A percentile compares a stretch with the other conserved stretches of the same genome.
These are phyloP conservation scores for Thereva nobilitata DNA, from an alignment of 2,888 invertebrate species.

Conservation along the genomic window DNA sequence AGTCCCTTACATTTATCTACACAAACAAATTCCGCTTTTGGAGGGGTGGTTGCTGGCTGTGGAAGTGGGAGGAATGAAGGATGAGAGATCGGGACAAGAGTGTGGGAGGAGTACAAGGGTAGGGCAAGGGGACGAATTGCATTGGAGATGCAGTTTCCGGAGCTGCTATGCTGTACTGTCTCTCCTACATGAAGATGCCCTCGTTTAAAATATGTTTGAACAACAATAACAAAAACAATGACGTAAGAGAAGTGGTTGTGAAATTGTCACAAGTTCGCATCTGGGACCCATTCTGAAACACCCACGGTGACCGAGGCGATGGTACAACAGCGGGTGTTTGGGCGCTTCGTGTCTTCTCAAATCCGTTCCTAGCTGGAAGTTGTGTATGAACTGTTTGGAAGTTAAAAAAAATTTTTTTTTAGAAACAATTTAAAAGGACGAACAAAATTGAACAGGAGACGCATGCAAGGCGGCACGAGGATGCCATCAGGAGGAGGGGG, in stretches of 20 bases:
- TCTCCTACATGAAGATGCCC: constrained; percentile 14
- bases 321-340: constrained; percentile 52
- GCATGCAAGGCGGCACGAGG: background rate
- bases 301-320: constrained; percentile 54
- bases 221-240: constrained; percentile 37
- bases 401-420: constrained; percentile 32
- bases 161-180: background rate
- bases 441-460: too few relatives aligned
- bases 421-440: constrained; percentile 8
- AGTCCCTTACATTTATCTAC: constrained; percentile 22
- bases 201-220: constrained; percentile 40
- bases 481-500: too few relatives aligned
- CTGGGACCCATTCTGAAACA: constrained; percentile 48
- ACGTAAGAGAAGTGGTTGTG: constrained; percentile 23
- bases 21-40: constrained; percentile 5
- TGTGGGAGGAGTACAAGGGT: too few relatives aligned
- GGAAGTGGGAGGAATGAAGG: too few relatives aligned
- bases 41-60: too few relatives aligned
- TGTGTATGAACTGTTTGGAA: constrained; percentile 51
- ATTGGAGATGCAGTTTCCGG: constrained; percentile 20
- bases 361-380: constrained; percentile 51
- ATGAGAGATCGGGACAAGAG: too few relatives aligned
- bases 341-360: constrained; percentile 50
- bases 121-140: background rate
- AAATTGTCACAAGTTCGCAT: constrained; percentile 41